A percentile compares a stretch with the other conserved stretches of the same genome.
Conservation (phyloP, 2,888 invertebrate genomes). For the Drosophila silvestris region DNA sequence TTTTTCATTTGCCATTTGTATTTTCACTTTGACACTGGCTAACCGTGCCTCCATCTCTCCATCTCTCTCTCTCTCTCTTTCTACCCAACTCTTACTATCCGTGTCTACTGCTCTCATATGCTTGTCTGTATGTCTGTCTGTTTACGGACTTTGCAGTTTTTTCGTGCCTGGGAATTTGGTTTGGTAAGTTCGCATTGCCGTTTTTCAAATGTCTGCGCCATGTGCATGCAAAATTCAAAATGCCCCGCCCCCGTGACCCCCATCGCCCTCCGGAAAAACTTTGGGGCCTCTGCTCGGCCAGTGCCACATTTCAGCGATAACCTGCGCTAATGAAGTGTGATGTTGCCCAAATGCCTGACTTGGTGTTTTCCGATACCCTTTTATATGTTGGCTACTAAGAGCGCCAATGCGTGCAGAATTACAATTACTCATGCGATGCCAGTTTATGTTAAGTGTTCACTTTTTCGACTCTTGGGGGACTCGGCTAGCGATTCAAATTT, state of each 20-base stretch:
- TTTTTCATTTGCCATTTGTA: constrained; percentile 72
- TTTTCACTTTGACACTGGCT: constrained; percentile 76
- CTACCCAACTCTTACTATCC: not conserved
- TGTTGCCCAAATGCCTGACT: constrained; percentile 60
- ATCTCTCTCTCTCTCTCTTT: not conserved
- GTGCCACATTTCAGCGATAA: constrained; percentile 64
- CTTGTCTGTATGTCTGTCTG: constrained; percentile 54
- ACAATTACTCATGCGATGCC: constrained; percentile 42
- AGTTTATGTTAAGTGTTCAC: not conserved
- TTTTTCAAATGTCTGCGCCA: constrained; percentile 78
- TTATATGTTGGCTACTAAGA: constrained; percentile 5
- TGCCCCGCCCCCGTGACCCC: constrained; percentile 8
- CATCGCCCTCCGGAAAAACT: not conserved
- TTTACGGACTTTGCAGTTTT: constrained; percentile 74
- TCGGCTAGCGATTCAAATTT: not conserved
- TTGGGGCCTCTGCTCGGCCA: constrained; percentile 17
- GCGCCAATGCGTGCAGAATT: constrained; percentile 54
- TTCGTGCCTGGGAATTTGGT: constrained; percentile 75
- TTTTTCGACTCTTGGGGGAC: not conserved
- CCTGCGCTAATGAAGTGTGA: constrained; percentile 78
- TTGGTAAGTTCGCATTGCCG: constrained; percentile 60
- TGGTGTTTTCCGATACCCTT: constrained; percentile 44
- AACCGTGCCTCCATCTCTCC: constrained; percentile 35
- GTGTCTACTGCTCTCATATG: constrained; percentile 12
- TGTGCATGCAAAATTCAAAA: constrained; percentile 74